phyloP scores from a whole-genome alignment of 2,797 vertebrate species.

The Sebastes trivittatus region DNA sequence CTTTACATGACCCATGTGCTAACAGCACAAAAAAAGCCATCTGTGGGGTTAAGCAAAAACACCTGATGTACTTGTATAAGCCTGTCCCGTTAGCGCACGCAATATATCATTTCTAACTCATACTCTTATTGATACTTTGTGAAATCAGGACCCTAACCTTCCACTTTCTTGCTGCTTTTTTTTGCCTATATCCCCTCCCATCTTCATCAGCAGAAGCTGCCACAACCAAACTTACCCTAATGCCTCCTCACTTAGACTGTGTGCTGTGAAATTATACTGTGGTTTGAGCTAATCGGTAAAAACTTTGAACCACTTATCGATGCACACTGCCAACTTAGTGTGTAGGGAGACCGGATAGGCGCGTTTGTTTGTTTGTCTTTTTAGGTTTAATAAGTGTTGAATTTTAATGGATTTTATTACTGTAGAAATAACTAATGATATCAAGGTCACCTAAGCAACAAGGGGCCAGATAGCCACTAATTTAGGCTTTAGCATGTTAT shows the following conservation, averaged over 20 bases:
- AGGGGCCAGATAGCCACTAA: conserved; percentile 22
- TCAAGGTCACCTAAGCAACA: not conserved
- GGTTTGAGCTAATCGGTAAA: conserved; percentile 10
- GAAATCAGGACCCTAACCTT: conserved; percentile 16
- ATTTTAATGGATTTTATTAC: conserved; percentile 69
- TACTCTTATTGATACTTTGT: not conserved
- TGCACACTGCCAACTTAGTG: not conserved
- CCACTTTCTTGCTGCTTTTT: conserved; percentile 27
- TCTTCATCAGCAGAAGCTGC: conserved; percentile 39
- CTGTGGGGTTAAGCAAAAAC: not conserved
- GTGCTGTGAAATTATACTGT: conserved; percentile 45
- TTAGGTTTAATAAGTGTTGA: conserved; percentile 35
- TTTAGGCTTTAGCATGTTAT: conserved; percentile 38
- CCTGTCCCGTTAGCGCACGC: not conserved
- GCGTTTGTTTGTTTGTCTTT: conserved; percentile 10
- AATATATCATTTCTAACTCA: not conserved
- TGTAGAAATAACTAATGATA: conserved; percentile 22
- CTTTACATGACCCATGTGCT: not conserved
- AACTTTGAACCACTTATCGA: conserved; percentile 14
- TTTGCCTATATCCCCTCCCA: not conserved
- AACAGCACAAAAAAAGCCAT: conserved; percentile 25
- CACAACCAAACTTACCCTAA: conserved; percentile 21
- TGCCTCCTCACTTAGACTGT: conserved; percentile 21
- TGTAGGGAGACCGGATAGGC: not conserved
- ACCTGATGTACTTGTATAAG: not conserved